Conservation (phyloP, 2,113 vertebrate genomes). For the Oxygymnocypris stewartii region DNA sequence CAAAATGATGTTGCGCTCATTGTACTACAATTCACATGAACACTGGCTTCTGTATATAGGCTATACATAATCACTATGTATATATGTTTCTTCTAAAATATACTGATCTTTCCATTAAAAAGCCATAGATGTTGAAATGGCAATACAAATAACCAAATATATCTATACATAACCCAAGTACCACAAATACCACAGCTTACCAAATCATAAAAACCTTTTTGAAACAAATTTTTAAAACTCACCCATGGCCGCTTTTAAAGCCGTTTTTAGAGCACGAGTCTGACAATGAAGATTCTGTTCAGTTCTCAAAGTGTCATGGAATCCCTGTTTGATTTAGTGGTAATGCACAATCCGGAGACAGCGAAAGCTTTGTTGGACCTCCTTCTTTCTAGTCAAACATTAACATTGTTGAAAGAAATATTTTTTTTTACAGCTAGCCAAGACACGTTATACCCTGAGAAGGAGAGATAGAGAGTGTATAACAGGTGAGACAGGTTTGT, state of each 20-base stretch:
- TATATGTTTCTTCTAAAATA: too few relatives aligned
- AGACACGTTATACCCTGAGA: constrained; percentile 60
- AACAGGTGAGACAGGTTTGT: constrained; percentile 77
- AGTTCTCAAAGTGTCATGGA: not conserved
- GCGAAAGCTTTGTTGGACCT: constrained; percentile 53
- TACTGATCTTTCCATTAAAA: too few relatives aligned
- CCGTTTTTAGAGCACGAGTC: not conserved
- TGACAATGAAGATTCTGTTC: constrained; percentile 14
- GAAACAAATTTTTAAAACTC: constrained; percentile 53
- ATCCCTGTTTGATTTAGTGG: constrained; percentile 8
- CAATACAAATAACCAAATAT: too few relatives aligned
- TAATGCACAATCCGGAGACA: constrained; percentile 6
- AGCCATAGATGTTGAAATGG: too few relatives aligned
- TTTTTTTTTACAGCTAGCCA: constrained; percentile 65
- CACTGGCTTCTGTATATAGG: too few relatives aligned
- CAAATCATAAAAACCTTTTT: not conserved
- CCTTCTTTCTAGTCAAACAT: constrained; percentile 73
- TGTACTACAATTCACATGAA: not conserved
- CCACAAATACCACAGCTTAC: not conserved
- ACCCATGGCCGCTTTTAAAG: constrained; percentile 67
- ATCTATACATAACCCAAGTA: not conserved
- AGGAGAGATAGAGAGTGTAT: constrained; percentile 31
- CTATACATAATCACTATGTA: too few relatives aligned
- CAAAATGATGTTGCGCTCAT: not conserved
- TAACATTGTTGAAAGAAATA: constrained; percentile 62